phyloP scores from a whole-genome alignment of 2,113 vertebrate genomes.

The Solea senegalensis region DNA sequence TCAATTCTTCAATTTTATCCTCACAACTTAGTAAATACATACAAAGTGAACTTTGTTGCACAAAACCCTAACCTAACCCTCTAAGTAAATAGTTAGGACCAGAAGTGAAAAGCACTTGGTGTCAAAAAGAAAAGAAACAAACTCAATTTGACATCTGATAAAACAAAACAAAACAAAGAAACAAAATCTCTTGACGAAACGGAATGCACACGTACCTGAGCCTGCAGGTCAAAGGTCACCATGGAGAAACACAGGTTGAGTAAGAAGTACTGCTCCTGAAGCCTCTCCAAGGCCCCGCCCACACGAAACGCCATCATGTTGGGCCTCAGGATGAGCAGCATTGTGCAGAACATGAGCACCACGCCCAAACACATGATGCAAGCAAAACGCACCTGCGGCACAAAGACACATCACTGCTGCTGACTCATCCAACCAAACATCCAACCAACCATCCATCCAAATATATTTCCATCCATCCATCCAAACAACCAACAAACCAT shows the following conservation, averaged over 20 bases:
- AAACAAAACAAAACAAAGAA: neutral
- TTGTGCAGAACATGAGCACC: conserved; percentile 79
- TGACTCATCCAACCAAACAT: neutral
- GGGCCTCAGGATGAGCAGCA: conserved; percentile 78
- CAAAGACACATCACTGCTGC: conserved; percentile 4
- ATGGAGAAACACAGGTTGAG: conserved; percentile 88
- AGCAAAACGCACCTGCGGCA: conserved; percentile 81
- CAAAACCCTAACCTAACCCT: no score
- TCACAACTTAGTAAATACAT: no score
- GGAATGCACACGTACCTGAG: conserved; percentile 80
- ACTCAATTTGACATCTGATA: neutral
- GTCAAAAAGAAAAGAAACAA: neutral
- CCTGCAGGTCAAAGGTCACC: conserved; percentile 90
- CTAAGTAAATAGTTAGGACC: no score
- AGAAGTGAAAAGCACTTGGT: no score
- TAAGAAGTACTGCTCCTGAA: conserved; percentile 86
- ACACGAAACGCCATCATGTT: conserved; percentile 90
- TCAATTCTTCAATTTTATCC: no score
- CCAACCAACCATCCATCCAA: no score
- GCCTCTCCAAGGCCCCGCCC: conserved; percentile 84
- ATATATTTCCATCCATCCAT: no score
- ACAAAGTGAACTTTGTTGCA: no score
- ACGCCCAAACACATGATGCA: conserved; percentile 81
- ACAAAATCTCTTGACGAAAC: no score
- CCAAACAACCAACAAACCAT: no score